phyloP scores from a whole-genome alignment of 2,113 vertebrate genomes.

The Chlorodrepanis virens region DNA sequence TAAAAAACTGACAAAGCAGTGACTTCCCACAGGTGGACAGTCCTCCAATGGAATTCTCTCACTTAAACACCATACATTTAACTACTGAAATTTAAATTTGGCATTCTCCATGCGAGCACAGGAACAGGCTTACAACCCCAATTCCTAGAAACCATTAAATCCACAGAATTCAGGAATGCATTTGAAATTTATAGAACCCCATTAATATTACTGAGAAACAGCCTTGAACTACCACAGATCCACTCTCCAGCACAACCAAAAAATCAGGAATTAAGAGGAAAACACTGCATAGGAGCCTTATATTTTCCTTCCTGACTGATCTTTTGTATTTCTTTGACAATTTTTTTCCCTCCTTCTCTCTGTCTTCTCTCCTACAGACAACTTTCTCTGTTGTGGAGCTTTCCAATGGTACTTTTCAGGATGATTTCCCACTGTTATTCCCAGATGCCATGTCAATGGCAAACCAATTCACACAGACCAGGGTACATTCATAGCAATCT shows the following conservation, averaged over 20 bases:
- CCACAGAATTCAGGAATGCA: neutral
- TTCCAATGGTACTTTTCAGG: constrained; percentile 14
- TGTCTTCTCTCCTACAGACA: neutral
- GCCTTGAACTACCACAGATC: neutral
- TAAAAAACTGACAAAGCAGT: neutral
- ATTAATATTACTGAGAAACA: neutral
- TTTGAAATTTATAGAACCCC: neutral
- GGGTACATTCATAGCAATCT: neutral
- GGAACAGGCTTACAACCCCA: neutral
- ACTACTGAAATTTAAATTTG: neutral
- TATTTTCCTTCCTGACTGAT: neutral
- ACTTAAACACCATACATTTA: neutral
- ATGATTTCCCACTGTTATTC: constrained; percentile 4
- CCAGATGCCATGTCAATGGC: neutral
- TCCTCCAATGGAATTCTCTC: neutral
- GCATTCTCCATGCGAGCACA: neutral
- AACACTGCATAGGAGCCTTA: rapidly evolving
- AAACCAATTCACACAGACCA: neutral
- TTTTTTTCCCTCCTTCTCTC: rapidly evolving
- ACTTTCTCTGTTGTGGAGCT: neutral
- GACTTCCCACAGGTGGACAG: neutral
- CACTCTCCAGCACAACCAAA: neutral
- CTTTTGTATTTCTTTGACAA: neutral
- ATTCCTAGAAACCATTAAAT: neutral
- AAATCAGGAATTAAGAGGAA: neutral